phyloP scores from a whole-genome alignment of 2,113 vertebrate genomes.

The Pteruthius melanotis region DNA sequence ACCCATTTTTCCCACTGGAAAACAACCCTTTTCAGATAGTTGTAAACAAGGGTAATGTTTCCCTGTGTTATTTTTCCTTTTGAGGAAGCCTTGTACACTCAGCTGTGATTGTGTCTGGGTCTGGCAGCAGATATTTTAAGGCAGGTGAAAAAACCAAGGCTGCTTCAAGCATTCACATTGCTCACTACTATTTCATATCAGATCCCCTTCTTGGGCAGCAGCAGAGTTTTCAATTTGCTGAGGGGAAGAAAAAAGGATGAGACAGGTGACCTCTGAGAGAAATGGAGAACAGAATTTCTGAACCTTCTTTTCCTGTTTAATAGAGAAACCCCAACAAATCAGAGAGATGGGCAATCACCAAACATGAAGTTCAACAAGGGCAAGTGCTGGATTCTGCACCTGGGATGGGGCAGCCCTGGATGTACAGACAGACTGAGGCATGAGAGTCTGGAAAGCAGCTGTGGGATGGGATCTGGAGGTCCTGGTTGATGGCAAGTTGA shows the following conservation, averaged over 20 bases:
- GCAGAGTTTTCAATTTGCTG: neutral
- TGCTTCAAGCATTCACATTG: neutral
- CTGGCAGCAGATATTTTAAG: neutral
- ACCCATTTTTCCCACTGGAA: neutral
- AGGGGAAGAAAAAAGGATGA: neutral
- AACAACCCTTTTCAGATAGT: neutral
- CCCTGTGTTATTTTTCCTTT: neutral
- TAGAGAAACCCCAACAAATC: neutral
- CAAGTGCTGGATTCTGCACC: neutral
- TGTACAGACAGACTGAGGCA: neutral
- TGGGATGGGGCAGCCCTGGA: neutral
- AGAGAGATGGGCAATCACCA: neutral
- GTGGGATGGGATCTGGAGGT: neutral
- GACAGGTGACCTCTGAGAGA: neutral
- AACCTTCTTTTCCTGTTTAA: neutral
- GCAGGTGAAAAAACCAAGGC: neutral
- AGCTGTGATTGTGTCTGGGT: neutral
- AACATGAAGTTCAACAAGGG: neutral
- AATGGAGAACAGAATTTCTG: neutral
- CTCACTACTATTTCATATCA: neutral
- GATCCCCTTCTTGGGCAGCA: neutral
- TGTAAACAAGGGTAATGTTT: neutral
- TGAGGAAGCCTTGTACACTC: neutral
- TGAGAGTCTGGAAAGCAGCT: neutral
- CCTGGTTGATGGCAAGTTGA: fast-evolving